phyloP scores from a whole-genome alignment of 2,888 invertebrate genomes.

The Lochmaea crataegi region DNA sequence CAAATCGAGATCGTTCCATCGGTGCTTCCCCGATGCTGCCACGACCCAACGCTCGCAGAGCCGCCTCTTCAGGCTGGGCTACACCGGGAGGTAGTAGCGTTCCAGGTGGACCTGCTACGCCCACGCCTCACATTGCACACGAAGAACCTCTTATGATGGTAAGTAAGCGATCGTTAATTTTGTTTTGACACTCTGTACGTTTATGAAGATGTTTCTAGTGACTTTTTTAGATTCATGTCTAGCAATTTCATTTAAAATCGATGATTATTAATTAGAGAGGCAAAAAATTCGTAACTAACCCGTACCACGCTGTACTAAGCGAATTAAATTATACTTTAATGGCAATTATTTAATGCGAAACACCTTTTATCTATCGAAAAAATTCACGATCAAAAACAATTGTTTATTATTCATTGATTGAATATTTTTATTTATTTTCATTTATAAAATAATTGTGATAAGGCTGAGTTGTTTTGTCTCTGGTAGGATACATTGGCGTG shows the following conservation, averaged over 20 bases:
- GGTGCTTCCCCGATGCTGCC: conserved; percentile 69
- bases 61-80: conserved; percentile 56
- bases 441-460: background rate
- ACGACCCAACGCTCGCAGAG: conserved; percentile 69
- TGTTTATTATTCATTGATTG: no score
- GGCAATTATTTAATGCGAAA: no score
- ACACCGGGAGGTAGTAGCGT: conserved; percentile 9
- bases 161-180: conserved; percentile 40
- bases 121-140: conserved; percentile 44
- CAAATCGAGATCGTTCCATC: conserved; percentile 62
- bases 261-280: background rate
- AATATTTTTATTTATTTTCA: no score
- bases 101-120: conserved; percentile 6
- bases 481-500: background rate
- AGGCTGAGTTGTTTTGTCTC: background rate
- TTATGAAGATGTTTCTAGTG: background rate
- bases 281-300: background rate
- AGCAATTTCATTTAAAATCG: background rate
- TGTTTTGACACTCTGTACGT: no score
- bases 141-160: conserved; percentile 62
- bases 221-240: background rate
- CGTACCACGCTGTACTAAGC: background rate
- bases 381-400: no score
- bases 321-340: no score
- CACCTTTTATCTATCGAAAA: no score